Conservation (phyloP, 2,113 vertebrate genomes). For the Tragulus kanchil region DNA sequence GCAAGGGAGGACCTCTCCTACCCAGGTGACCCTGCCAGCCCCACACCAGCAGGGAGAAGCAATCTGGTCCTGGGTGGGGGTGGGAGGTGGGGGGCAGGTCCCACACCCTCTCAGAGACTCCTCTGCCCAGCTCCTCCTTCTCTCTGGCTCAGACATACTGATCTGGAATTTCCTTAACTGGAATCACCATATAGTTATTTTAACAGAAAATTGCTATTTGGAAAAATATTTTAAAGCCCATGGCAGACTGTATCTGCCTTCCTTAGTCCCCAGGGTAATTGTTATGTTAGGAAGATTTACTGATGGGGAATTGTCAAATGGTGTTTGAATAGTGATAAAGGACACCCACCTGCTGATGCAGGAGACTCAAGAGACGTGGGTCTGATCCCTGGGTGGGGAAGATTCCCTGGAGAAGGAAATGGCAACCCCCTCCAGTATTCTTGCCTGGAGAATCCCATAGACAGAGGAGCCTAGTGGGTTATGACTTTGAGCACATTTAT, state of each 20-base stretch:
- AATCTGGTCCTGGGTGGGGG: background rate
- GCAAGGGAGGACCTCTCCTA: accelerated
- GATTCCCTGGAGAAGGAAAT: background rate
- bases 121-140: background rate
- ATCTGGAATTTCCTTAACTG: background rate
- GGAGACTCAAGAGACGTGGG: background rate
- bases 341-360: background rate
- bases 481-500: background rate
- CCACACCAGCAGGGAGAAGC: background rate
- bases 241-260: background rate
- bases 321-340: background rate
- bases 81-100: background rate
- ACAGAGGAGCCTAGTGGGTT: background rate
- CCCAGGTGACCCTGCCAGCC: background rate
- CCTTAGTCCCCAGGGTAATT: too few species aligned
- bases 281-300: background rate
- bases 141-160: too few species aligned
- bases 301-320: background rate
- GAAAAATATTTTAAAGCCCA: background rate
- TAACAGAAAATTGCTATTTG: background rate
- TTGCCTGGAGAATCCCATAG: background rate
- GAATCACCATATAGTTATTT: background rate
- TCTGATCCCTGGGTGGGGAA: background rate
- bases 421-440: background rate
- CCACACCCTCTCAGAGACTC: background rate